A percentile compares a stretch with the other conserved stretches of the same genome.
Evolutionary conservation across 2,113 vertebrate genomes (phyloP).

Genomic region (Tichodroma muraria): DNA sequence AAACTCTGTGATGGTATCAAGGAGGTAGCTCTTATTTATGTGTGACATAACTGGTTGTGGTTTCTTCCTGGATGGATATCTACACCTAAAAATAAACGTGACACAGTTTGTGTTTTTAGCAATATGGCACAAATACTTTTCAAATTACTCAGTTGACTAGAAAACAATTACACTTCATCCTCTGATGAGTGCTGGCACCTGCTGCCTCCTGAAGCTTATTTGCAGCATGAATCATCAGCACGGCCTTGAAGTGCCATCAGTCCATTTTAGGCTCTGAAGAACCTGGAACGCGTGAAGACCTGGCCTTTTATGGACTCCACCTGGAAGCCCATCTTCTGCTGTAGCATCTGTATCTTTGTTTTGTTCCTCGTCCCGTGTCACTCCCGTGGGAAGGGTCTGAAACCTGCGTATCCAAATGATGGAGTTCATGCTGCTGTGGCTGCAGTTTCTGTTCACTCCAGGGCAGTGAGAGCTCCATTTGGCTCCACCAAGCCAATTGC

Average conservation of each 20-base stretch:
- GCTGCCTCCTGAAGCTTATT: conserved; percentile 37
- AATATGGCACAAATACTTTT: conserved; percentile 45
- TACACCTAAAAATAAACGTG: conserved; percentile 17
- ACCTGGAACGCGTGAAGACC: neutral
- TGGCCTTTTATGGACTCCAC: conserved; percentile 37
- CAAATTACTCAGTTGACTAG: conserved; percentile 33
- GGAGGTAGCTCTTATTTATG: conserved; percentile 1
- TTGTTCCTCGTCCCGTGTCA: accelerated
- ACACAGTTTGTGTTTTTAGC: conserved; percentile 34
- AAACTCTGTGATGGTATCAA: neutral
- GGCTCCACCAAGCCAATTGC: neutral
- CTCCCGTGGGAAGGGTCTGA: neutral
- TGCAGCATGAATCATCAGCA: neutral
- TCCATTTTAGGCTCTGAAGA: conserved; percentile 31
- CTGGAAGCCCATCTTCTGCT: neutral
- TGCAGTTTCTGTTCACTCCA: neutral
- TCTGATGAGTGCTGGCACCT: conserved; percentile 7
- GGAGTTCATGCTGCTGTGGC: neutral
- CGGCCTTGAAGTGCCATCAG: neutral
- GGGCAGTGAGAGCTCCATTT: neutral
- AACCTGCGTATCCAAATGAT: accelerated
- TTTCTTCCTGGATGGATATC: neutral
- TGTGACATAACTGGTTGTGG: neutral
- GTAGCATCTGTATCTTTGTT: neutral
- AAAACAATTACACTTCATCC: conserved; percentile 15